Percentiles rank a stretch among this genome's conserved stretches.
Conservation (phyloP, 2,888 invertebrate species). For the Chrysomela aeneicollis region DNA sequence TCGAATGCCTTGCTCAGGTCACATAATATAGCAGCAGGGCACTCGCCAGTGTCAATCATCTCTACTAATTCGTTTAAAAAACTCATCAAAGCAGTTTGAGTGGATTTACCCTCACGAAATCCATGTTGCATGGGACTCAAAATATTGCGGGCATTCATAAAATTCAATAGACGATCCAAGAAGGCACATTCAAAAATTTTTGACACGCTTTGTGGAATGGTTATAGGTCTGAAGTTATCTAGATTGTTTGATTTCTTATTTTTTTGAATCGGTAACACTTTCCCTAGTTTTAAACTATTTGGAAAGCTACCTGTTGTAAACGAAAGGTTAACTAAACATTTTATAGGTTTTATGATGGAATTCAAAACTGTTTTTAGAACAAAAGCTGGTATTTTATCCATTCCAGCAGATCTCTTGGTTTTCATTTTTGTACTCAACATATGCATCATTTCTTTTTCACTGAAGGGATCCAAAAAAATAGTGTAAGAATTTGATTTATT, state of each 20-base stretch:
- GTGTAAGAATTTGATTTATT: too few relatives aligned
- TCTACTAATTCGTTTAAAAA: too few relatives aligned
- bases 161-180: not conserved
- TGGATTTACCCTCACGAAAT: not conserved
- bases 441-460: too few relatives aligned
- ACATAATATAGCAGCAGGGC: too few relatives aligned
- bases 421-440: too few relatives aligned
- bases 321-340: not conserved
- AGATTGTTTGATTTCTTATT: not conserved
- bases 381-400: too few relatives aligned
- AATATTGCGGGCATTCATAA: not conserved
- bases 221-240: slow-evolving; percentile 3
- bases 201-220: not conserved
- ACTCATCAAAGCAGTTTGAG: not conserved
- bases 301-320: slow-evolving; percentile 4
- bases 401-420: too few relatives aligned
- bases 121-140: not conserved
- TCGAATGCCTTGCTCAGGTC: too few relatives aligned
- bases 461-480: too few relatives aligned
- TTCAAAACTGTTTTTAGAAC: not conserved
- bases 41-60: too few relatives aligned
- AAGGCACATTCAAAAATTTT: not conserved
- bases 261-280: not conserved
- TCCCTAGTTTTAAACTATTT: not conserved
- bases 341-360: not conserved